Conservation (phyloP, 2,888 invertebrate genomes). For the Morpho deidamia region DNA sequence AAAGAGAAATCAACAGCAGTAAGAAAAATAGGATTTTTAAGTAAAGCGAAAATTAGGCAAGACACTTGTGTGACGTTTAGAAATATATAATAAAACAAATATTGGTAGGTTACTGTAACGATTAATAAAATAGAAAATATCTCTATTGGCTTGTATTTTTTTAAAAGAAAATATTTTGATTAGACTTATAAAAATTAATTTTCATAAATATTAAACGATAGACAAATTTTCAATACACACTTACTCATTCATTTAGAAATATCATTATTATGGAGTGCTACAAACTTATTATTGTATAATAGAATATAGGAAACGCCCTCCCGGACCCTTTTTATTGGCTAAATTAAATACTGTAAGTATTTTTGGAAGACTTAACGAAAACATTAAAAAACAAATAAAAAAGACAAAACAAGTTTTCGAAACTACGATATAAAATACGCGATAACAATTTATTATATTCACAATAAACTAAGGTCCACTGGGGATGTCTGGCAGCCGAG, state of each 20-base stretch:
- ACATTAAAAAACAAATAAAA: conserved; percentile 21
- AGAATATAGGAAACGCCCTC: conserved; percentile 68
- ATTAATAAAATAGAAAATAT: too few relatives aligned
- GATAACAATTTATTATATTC: conserved; percentile 5
- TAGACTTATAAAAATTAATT: too few relatives aligned
- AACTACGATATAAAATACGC: conserved; percentile 12
- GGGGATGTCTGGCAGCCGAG: not conserved
- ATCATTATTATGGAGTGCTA: conserved; percentile 63
- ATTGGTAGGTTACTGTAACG: too few relatives aligned
- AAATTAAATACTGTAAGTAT: conserved; percentile 51
- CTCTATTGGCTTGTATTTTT: too few relatives aligned
- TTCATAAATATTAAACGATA: too few relatives aligned
- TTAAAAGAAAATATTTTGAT: too few relatives aligned
- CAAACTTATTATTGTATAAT: conserved; percentile 65
- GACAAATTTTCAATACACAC: conserved; percentile 35
- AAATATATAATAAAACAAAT: too few relatives aligned
- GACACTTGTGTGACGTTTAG: too few relatives aligned
- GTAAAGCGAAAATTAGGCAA: too few relatives aligned
- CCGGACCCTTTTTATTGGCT: conserved; percentile 40
- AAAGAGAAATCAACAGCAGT: too few relatives aligned
- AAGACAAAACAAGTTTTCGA: conserved; percentile 11
- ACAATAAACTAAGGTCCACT: conserved; percentile 1
- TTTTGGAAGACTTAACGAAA: conserved; percentile 44
- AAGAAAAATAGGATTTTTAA: too few relatives aligned
- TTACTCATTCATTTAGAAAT: conserved; percentile 35